phyloP scores from a whole-genome alignment of 2,797 vertebrate species.

The Allobates femoralis region DNA sequence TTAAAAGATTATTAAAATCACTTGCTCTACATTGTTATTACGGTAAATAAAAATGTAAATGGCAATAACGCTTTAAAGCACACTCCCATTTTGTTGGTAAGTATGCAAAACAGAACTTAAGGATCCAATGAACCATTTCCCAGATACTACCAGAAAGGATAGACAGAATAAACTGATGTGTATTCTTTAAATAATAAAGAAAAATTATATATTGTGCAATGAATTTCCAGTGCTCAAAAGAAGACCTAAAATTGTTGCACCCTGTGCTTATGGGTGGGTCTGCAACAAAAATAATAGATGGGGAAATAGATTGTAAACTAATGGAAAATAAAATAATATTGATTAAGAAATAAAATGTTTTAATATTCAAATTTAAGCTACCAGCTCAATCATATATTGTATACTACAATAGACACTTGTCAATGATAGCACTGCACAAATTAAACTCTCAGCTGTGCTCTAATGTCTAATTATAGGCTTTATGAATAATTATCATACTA shows the following conservation, averaged over 20 bases:
- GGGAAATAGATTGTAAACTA: neutral
- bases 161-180: no score
- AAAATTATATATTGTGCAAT: no score
- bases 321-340: neutral
- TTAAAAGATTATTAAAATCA: no score
- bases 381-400: neutral
- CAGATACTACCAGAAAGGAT: no score
- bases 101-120: no score
- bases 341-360: neutral
- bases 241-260: neutral
- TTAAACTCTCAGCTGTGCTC: neutral
- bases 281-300: neutral
- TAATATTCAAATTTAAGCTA: neutral
- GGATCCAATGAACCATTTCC: no score
- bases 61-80: no score
- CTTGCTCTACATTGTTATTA: no score
- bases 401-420: neutral
- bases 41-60: no score
- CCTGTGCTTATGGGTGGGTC: neutral
- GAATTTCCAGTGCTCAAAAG: neutral
- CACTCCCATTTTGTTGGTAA: no score
- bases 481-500: constrained; percentile 65
- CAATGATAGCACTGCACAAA: neutral
- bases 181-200: no score
- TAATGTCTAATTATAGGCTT: constrained; percentile 68